phyloP scores from a whole-genome alignment of 2,797 vertebrate species.

The Scyliorhinus canicula region DNA sequence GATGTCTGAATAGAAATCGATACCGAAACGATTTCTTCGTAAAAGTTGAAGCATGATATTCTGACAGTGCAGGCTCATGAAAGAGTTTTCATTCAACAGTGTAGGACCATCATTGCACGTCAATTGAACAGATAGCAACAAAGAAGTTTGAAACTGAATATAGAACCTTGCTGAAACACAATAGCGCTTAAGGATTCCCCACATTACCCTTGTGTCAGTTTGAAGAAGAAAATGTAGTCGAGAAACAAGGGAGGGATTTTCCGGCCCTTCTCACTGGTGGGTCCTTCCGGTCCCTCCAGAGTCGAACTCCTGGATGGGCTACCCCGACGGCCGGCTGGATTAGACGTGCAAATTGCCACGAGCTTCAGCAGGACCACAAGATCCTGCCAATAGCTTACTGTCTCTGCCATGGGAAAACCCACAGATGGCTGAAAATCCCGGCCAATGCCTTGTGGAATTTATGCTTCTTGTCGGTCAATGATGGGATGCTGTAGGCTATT shows the following conservation, averaged over 20 bases:
- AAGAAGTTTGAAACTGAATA: not conserved
- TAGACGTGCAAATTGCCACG: too few species aligned
- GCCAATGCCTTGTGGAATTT: not conserved
- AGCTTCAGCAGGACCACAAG: too few species aligned
- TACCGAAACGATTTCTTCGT: not conserved
- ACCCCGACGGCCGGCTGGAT: too few species aligned
- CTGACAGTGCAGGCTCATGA: not conserved
- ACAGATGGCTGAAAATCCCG: too few species aligned
- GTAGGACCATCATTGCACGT: not conserved
- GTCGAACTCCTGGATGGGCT: too few species aligned
- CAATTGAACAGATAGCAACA: not conserved
- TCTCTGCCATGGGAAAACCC: too few species aligned
- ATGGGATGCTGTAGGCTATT: not conserved
- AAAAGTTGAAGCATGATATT: not conserved
- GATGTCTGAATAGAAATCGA: not conserved
- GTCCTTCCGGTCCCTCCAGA: too few species aligned
- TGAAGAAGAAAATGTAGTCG: not conserved
- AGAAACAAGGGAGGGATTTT: not conserved
- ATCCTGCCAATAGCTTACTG: too few species aligned
- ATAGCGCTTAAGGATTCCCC: not conserved
- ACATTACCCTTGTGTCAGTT: not conserved
- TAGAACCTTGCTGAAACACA: too few species aligned
- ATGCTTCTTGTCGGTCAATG: not conserved
- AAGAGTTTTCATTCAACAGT: not conserved
- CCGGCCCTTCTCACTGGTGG: too few species aligned